Conservation (phyloP, 2,113 vertebrate genomes). For the Callaeas wilsoni region DNA sequence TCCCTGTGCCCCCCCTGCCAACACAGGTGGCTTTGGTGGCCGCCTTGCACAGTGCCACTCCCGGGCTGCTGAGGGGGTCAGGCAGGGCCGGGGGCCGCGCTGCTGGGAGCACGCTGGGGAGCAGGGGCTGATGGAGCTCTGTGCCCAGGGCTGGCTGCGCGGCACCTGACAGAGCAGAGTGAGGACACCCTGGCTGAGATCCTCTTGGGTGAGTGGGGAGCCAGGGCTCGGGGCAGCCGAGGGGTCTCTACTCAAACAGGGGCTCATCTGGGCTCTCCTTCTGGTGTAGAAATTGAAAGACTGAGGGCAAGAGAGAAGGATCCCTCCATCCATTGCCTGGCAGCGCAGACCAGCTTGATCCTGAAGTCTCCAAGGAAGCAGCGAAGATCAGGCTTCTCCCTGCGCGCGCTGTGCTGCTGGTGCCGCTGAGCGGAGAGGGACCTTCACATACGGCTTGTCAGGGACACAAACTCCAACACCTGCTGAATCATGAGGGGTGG, state of each 20-base stretch:
- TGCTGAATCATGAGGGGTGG: too few species aligned
- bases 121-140: not conserved
- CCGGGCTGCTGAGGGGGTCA: not conserved
- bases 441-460: not conserved
- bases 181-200: not conserved
- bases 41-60: not conserved
- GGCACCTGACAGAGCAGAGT: not conserved
- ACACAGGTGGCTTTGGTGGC: not conserved
- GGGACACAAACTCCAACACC: not conserved
- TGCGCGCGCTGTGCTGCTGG: fast-evolving
- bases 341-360: not conserved
- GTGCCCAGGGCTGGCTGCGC: not conserved
- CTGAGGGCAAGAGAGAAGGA: not conserved
- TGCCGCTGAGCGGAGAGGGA: not conserved
- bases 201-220: not conserved
- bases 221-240: not conserved
- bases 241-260: too few species aligned
- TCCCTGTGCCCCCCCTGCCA: not conserved
- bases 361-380: not conserved
- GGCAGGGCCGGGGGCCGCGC: not conserved
- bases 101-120: not conserved
- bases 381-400: not conserved
- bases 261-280: too few species aligned
- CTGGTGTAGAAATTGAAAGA: not conserved
- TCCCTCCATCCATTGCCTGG: not conserved